Conservation (phyloP, 2,888 invertebrate species). For the Hipparchia sbordonii region DNA sequence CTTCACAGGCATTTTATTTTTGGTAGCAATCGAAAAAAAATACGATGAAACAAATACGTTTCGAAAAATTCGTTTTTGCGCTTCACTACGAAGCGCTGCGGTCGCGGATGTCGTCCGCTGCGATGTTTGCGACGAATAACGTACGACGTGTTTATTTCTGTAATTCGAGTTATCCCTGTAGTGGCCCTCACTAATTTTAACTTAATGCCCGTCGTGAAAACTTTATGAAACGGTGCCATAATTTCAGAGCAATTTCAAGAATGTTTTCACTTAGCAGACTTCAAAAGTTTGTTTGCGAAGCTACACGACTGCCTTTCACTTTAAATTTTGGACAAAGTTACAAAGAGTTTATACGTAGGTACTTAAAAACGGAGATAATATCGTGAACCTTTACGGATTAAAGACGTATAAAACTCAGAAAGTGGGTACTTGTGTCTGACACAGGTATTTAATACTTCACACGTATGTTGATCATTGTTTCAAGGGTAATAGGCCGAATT, state of each 20-base stretch:
- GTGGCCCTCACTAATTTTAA: slow-evolving; percentile 69
- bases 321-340: slow-evolving; percentile 58
- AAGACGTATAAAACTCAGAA: slow-evolving; percentile 11
- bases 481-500: not conserved
- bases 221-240: slow-evolving; percentile 67
- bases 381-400: slow-evolving; percentile 31
- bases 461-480: not conserved
- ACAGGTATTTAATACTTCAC: slow-evolving; percentile 1
- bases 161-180: slow-evolving; percentile 65
- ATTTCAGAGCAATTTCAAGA: slow-evolving; percentile 76
- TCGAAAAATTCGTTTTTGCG: not conserved
- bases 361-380: slow-evolving; percentile 33
- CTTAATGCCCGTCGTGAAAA: slow-evolving; percentile 71
- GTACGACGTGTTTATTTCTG: slow-evolving; percentile 67
- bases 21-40: too few species aligned
- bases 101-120: slow-evolving; percentile 56
- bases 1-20: too few species aligned
- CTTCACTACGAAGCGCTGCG: slow-evolving; percentile 60
- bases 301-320: slow-evolving; percentile 56
- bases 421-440: slow-evolving; percentile 7
- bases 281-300: slow-evolving; percentile 65
- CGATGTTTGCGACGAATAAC: slow-evolving; percentile 49
- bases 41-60: not conserved
- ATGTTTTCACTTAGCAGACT: slow-evolving; percentile 70
- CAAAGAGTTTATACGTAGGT: slow-evolving; percentile 43